A percentile compares a stretch with the other conserved stretches of the same genome.
These are phyloP conservation scores for Nematopogon swammerdamellus DNA, from an alignment of 2,888 invertebrate genomes.

Conservation along the genomic window DNA sequence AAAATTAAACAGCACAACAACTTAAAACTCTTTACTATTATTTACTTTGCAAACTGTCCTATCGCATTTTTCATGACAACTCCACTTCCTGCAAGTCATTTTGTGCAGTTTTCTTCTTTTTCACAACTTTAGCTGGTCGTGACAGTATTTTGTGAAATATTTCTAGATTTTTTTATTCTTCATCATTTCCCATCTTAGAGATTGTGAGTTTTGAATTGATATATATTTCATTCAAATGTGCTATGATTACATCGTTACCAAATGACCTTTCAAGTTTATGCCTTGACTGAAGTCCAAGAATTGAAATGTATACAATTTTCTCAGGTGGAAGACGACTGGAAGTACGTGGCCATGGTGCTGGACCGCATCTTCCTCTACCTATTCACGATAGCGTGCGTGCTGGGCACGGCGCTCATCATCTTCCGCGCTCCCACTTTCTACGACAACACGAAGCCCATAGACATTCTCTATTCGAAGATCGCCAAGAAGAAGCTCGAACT, in stretches of 20 bases:
- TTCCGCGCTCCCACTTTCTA: constrained; percentile 90
- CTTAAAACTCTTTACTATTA: neutral
- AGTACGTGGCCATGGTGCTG: constrained; percentile 94
- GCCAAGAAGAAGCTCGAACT: constrained; percentile 87
- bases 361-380: constrained; percentile 95
- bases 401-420: constrained; percentile 86
- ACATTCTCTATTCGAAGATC: constrained; percentile 87
- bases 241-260: no score
- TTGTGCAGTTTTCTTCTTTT: neutral
- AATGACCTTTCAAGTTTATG: no score
- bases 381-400: constrained; percentile 89
- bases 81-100: neutral
- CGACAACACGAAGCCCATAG: constrained; percentile 86
- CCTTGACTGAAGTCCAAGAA: no score
- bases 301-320: no score
- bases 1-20: no score
- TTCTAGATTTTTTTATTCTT: no score
- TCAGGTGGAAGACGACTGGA: constrained; percentile 98
- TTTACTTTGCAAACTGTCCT: neutral
- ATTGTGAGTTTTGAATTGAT: no score
- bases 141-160: no score
- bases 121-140: no score
- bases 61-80: neutral
- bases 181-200: no score
- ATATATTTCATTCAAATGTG: no score